phyloP scores from a whole-genome alignment of 2,797 vertebrate genomes.

The Lophius americanus region DNA sequence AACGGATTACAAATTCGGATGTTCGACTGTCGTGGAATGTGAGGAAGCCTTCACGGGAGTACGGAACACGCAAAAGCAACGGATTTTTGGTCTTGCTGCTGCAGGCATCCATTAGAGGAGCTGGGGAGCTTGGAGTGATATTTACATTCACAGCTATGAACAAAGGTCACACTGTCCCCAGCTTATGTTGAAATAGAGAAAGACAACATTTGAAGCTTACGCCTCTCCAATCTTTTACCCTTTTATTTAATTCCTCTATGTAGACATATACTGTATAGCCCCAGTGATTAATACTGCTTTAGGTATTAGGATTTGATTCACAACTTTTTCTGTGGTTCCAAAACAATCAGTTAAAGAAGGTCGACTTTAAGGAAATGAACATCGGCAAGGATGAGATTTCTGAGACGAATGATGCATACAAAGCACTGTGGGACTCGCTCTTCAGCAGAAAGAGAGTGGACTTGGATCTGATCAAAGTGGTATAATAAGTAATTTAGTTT shows the following conservation, averaged over 20 bases:
- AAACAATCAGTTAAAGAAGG: conserved; percentile 38
- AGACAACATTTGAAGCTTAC: conserved; percentile 33
- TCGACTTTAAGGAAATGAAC: conserved; percentile 29
- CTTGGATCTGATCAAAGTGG: conserved; percentile 51
- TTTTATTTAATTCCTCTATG: conserved; percentile 15
- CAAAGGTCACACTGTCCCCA: conserved; percentile 47
- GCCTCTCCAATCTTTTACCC: conserved; percentile 8
- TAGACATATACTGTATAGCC: not conserved
- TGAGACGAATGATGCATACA: conserved; percentile 40
- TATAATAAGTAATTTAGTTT: conserved; percentile 51
- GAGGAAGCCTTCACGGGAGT: conserved; percentile 36
- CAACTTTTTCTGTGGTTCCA: conserved; percentile 41
- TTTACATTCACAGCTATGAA: conserved; percentile 54
- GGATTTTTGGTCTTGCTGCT: conserved; percentile 40
- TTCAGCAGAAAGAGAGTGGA: conserved; percentile 29
- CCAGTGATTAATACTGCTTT: conserved; percentile 15
- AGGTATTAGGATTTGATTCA: conserved; percentile 42
- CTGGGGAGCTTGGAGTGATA: conserved; percentile 50
- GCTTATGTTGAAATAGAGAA: conserved; percentile 49
- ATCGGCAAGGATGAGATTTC: conserved; percentile 33
- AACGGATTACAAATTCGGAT: conserved; percentile 55
- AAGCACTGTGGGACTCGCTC: conserved; percentile 39
- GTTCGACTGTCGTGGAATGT: conserved; percentile 43
- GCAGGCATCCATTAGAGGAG: conserved; percentile 68
- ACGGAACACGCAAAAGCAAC: conserved; percentile 56